Conservation (phyloP, 2,797 vertebrate species). For the Cottoperca gobio region DNA sequence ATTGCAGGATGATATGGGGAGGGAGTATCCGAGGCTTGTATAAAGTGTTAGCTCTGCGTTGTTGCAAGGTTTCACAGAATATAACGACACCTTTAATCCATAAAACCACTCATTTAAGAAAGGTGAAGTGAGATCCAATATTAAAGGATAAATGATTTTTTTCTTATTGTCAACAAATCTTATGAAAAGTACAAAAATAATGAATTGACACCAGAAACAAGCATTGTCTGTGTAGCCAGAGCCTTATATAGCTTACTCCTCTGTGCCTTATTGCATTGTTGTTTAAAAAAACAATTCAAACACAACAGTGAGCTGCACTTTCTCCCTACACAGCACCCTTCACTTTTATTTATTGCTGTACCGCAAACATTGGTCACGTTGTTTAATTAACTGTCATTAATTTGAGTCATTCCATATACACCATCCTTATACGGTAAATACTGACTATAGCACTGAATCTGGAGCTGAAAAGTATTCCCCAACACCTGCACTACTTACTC, state of each 20-base stretch:
- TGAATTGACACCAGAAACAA: not conserved
- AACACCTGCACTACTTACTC: not conserved
- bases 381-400: too few species aligned
- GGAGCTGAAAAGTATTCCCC: not conserved
- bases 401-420: slow-evolving; percentile 1
- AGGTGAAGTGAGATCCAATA: not conserved
- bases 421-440: not conserved
- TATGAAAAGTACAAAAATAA: not conserved
- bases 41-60: not conserved
- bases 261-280: not conserved
- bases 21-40: not conserved
- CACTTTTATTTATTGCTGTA: not conserved
- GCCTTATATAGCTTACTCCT: not conserved
- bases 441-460: not conserved
- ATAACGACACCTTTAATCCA: not conserved
- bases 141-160: not conserved
- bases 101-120: not conserved
- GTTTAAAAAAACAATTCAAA: not conserved
- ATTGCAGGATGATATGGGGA: slow-evolving; percentile 3
- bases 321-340: not conserved
- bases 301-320: slow-evolving; percentile 5
- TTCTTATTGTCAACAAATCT: not conserved
- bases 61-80: not conserved
- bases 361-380: not conserved
- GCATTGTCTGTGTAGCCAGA: not conserved